Conservation (phyloP, 2,888 invertebrate species). For the Scaptomyza caliginosa region DNA sequence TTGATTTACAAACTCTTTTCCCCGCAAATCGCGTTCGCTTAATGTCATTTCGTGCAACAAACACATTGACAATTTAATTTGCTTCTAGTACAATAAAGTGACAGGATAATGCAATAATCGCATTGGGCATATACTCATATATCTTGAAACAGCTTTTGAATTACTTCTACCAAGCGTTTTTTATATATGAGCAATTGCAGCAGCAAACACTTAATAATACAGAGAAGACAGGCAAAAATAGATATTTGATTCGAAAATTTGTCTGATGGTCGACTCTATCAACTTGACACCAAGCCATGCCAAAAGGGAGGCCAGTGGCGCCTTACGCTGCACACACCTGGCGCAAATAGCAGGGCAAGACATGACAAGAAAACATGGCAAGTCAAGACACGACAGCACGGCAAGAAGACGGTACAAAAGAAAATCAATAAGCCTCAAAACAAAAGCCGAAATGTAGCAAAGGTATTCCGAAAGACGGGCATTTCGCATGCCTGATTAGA, state of each 20-base stretch:
- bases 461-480: slow-evolving; percentile 51
- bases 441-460: slow-evolving; percentile 30
- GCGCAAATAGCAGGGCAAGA: background rate
- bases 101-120: slow-evolving; percentile 74
- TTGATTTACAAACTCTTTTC: slow-evolving; percentile 3
- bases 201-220: background rate
- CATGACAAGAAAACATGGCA: slow-evolving; percentile 1
- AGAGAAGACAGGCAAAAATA: slow-evolving; percentile 2
- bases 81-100: slow-evolving; percentile 59
- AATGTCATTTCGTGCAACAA: slow-evolving; percentile 44
- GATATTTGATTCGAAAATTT: slow-evolving; percentile 53
- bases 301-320: slow-evolving; percentile 6
- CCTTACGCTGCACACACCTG: slow-evolving; percentile 29
- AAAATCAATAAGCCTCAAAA: slow-evolving; percentile 71
- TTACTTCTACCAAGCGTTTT: slow-evolving; percentile 13
- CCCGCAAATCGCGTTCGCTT: slow-evolving; percentile 37
- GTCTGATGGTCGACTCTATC: slow-evolving; percentile 11
- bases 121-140: slow-evolving; percentile 42
- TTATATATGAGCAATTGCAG: slow-evolving; percentile 30
- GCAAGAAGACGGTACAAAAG: slow-evolving; percentile 22
- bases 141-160: slow-evolving; percentile 27
- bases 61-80: slow-evolving; percentile 77
- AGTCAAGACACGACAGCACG: slow-evolving; percentile 10
- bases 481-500: slow-evolving; percentile 72
- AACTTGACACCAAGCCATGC: slow-evolving; percentile 19